Base-by-base conservation (phyloP, 2,113 vertebrate genomes). In the Cygnus atratus region DNA sequence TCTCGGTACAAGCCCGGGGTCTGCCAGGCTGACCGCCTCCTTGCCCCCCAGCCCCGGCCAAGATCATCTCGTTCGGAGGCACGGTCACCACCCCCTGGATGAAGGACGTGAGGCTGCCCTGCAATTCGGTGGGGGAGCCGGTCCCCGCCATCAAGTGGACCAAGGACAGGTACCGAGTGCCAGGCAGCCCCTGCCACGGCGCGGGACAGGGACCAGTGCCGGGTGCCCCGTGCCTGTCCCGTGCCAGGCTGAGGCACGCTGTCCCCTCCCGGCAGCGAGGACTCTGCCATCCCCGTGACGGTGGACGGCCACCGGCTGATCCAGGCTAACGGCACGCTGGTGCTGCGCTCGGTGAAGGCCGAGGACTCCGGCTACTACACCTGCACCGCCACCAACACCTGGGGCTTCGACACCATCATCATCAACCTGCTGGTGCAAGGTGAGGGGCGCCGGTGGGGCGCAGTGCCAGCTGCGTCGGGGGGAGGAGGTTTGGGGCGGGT, bases 351-450 rank as follows among this genome's bases (percentile, higher is more conserved):
- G 0, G 99, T 99, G 92, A 99, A 99, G 95, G 99, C 99, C 0
- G 99, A 99, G 93, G 99, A 99, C 95, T 99, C 99, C 0, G 99
- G 99, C 59, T 99, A 99, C 96, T 99, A 99, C 97, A 99, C 99
- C 74, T 99, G 99, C 97, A 99, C 99, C 0, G 99, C 99, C 92
- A 99, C 99, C 95, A 99, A 99, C 98, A 99, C 99, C 0, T 98
- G 99, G 78, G 99, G 99, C 87, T 99, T 99, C 1, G 99, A 99
- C 96, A 99, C 99, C 91, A 99, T 99, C 97, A 99, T 99, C 29
- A 98, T 99, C 95, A 99, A 99, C 97, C 98, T 99, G 59, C 97
- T 99, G 75, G 99, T 99, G 50, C 99, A 99, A 99, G 99, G 99
- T 99, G 97, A 95, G 97, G 10, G 18, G 26, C 0, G 17, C 35